These are phyloP conservation scores for Caloenas nicobarica DNA, from an alignment of 2,113 vertebrate genomes.

Conservation along the genomic window DNA sequence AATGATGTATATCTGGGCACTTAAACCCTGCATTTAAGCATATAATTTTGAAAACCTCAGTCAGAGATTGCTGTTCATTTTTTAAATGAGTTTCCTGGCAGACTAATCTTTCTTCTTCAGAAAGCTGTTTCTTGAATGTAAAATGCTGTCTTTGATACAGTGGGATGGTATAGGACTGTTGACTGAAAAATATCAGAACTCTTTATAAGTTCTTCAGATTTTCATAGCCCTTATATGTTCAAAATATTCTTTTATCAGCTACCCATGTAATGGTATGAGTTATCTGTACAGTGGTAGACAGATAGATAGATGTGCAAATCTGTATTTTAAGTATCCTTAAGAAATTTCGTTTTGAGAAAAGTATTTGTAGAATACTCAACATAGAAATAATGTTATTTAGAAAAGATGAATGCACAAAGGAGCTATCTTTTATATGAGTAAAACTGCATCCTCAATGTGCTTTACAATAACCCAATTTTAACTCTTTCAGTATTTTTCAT, in stretches of 20 bases:
- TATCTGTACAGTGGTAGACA: not conserved
- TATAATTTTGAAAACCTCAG: not conserved
- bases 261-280: not conserved
- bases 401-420: not conserved
- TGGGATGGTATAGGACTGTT: not conserved
- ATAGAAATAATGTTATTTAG: not conserved
- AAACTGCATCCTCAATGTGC: not conserved
- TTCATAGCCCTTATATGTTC: not conserved
- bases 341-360: conserved; percentile 33
- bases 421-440: not conserved
- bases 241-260: conserved; percentile 24
- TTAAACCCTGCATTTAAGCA: not conserved
- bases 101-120: not conserved
- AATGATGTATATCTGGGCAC: not conserved
- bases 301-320: conserved; percentile 5
- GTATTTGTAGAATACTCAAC: not conserved
- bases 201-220: not conserved
- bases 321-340: not conserved
- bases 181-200: not conserved
- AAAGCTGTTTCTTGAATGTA: not conserved
- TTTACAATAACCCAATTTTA: conserved; percentile 5
- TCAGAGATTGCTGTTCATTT: conserved; percentile 16
- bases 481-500: conserved; percentile 29
- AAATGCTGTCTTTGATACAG: not conserved
- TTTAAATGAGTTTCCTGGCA: conserved; percentile 9